These are phyloP conservation scores for Cosmia trapezina DNA, from an alignment of 2,888 invertebrate species.

Conservation along the genomic window DNA sequence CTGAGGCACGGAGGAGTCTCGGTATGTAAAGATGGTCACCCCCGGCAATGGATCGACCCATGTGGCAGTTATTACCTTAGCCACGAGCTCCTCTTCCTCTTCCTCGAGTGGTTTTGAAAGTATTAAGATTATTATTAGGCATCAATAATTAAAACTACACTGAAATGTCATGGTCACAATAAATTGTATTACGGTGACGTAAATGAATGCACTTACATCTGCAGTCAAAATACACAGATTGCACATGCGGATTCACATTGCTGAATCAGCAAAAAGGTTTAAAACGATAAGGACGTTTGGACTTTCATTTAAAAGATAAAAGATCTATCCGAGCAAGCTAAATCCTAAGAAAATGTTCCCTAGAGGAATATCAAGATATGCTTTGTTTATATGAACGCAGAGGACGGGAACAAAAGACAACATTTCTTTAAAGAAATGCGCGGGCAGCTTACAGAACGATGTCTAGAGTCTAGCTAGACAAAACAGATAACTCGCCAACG, in stretches of 20 bases:
- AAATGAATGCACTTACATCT: slow-evolving; percentile 31
- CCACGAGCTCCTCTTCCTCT: no score
- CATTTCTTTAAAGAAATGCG: slow-evolving; percentile 17
- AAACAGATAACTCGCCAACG: slow-evolving; percentile 9
- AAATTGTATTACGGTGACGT: slow-evolving; percentile 24
- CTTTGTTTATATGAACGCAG: slow-evolving; percentile 14
- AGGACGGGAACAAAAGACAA: not conserved
- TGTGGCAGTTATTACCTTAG: no score
- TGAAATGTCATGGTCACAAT: slow-evolving; percentile 41
- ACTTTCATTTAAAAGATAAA: slow-evolving; percentile 11
- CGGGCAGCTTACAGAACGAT: slow-evolving; percentile 9
- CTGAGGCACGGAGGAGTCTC: no score
- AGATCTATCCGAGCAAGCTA: slow-evolving; percentile 4
- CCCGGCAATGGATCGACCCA: no score
- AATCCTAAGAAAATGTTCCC: slow-evolving; percentile 4
- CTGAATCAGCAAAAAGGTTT: slow-evolving; percentile 6
- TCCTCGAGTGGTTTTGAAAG: slow-evolving; percentile 1
- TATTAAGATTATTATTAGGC: not conserved
- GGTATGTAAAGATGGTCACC: no score
- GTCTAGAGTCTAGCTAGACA: slow-evolving; percentile 38
- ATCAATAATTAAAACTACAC: slow-evolving; percentile 12
- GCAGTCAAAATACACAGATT: not conserved
- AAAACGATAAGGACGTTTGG: slow-evolving; percentile 1
- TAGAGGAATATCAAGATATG: slow-evolving; percentile 2
- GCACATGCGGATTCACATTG: not conserved